These are phyloP conservation scores for Amorpha juglandis DNA, from an alignment of 2,888 invertebrate species.

Conservation along the genomic window DNA sequence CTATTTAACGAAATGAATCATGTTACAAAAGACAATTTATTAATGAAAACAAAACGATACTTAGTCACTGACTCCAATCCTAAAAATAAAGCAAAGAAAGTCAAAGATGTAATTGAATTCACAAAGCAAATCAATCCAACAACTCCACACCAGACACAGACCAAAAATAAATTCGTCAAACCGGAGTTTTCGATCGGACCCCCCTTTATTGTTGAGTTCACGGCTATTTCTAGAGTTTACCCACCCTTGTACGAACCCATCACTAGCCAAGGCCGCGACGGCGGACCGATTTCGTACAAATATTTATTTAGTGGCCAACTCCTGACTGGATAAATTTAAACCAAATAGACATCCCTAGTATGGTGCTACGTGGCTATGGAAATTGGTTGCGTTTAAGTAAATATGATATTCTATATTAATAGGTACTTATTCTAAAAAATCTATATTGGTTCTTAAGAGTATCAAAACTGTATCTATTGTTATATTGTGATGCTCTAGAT, in stretches of 20 bases:
- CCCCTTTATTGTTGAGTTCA: slow-evolving; percentile 17
- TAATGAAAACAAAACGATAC: no score
- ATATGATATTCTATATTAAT: no score
- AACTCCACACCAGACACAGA: not conserved
- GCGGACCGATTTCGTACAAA: slow-evolving; percentile 44
- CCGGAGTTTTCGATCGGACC: slow-evolving; percentile 2
- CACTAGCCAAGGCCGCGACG: slow-evolving; percentile 37
- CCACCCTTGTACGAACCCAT: slow-evolving; percentile 32
- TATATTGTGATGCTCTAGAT: no score
- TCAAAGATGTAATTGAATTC: not conserved
- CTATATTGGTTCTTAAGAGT: no score
- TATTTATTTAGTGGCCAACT: slow-evolving; percentile 42
- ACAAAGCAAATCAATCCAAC: not conserved
- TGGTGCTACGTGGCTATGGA: not conserved
- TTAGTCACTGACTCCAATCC: no score
- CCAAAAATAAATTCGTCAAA: slow-evolving; percentile 8
- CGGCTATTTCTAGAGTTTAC: slow-evolving; percentile 27
- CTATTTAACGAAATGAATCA: no score
- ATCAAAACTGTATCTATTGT: no score
- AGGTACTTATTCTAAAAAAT: not conserved
- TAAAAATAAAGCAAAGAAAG: no score
- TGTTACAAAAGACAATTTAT: no score
- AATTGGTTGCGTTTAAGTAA: not conserved
- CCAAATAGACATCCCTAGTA: slow-evolving; percentile 4
- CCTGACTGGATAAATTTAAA: slow-evolving; percentile 27